These are phyloP conservation scores for Pelosia muscerda DNA, from an alignment of 2,888 invertebrate genomes.

Conservation along the genomic window DNA sequence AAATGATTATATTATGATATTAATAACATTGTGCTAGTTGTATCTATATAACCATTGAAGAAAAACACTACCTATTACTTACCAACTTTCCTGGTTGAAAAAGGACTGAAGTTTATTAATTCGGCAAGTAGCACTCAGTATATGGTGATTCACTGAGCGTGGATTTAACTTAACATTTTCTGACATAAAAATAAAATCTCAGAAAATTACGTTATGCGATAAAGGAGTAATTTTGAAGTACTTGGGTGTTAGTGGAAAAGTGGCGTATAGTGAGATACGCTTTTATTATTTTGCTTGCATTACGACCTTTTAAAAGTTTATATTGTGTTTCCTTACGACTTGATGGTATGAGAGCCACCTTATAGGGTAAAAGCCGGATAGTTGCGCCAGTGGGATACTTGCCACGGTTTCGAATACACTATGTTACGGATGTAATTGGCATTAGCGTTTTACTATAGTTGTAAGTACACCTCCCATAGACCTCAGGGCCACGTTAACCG, in stretches of 20 bases:
- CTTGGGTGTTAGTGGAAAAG: slow-evolving; percentile 38
- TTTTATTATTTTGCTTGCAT: slow-evolving; percentile 41
- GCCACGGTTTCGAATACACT: too few relatives aligned
- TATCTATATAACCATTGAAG: slow-evolving; percentile 48
- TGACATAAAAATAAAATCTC: slow-evolving; percentile 58
- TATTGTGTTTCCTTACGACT: slow-evolving; percentile 15
- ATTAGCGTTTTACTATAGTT: too few relatives aligned
- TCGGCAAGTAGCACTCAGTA: neutral
- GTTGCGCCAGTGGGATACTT: too few relatives aligned
- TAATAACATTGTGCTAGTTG: slow-evolving; percentile 50
- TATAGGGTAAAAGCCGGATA: neutral
- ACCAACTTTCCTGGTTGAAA: slow-evolving; percentile 56
- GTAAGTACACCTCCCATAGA: too few relatives aligned
- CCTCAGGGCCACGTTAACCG: too few relatives aligned
- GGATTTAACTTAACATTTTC: slow-evolving; percentile 54
- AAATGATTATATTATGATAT: slow-evolving; percentile 47
- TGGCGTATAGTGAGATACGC: slow-evolving; percentile 35
- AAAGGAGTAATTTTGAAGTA: slow-evolving; percentile 48
- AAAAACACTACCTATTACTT: slow-evolving; percentile 63
- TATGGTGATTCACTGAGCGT: neutral
- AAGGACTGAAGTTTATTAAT: slow-evolving; percentile 40
- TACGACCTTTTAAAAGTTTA: slow-evolving; percentile 37
- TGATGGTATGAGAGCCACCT: neutral
- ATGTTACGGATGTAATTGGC: too few relatives aligned
- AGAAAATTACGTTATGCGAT: slow-evolving; percentile 50